phyloP scores from a whole-genome alignment of 2,113 vertebrate species.

The Ceyx melanurus region DNA sequence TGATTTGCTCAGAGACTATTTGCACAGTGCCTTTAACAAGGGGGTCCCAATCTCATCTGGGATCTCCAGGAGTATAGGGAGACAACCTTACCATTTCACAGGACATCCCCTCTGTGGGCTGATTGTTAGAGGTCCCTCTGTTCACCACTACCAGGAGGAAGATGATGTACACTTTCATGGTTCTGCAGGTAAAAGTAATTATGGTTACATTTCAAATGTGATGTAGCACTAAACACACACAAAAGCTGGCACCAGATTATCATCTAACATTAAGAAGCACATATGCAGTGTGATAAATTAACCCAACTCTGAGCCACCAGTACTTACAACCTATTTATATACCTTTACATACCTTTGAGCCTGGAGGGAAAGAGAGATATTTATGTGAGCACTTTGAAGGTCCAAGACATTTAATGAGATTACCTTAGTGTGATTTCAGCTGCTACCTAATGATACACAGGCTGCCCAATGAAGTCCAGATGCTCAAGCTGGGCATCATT shows the following conservation, averaged over 20 bases:
- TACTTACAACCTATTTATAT: background rate
- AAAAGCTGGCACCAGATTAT: background rate
- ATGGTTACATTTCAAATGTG: background rate
- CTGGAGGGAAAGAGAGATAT: background rate
- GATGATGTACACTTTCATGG: slow-evolving; percentile 82
- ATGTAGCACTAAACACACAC: accelerated
- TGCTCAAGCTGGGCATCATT: background rate
- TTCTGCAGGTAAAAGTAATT: slow-evolving; percentile 63
- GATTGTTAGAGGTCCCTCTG: slow-evolving; percentile 62
- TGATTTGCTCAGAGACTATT: background rate
- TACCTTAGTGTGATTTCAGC: background rate
- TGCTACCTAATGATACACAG: background rate
- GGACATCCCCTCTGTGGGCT: slow-evolving; percentile 51
- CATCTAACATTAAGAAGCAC: background rate
- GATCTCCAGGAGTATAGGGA: background rate
- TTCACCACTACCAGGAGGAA: slow-evolving; percentile 78
- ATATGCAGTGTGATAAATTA: background rate
- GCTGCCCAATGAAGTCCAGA: background rate
- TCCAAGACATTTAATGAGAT: background rate
- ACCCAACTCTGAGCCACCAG: background rate
- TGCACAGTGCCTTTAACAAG: background rate
- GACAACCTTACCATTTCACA: slow-evolving; percentile 83
- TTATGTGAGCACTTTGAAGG: background rate
- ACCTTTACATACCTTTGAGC: background rate
- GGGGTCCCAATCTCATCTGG: background rate